Base-by-base conservation (phyloP, 2,888 invertebrate species). In the Celastrina argiolus region DNA sequence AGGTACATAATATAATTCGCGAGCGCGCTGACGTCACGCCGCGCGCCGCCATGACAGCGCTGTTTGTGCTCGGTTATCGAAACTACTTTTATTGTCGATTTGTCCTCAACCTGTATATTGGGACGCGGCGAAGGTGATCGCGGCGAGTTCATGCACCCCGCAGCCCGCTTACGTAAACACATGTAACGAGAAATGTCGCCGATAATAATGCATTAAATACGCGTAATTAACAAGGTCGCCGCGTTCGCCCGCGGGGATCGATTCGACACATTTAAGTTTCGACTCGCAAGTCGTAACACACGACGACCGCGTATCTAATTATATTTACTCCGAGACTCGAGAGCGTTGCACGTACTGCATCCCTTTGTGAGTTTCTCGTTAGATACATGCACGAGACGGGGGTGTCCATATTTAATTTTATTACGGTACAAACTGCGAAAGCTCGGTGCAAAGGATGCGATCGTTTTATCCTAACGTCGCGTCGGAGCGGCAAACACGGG, bases 61-160 rank as follows among this genome's bases (percentile, higher is more conserved):
- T 87, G 85, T 87, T 85, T 87, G 85, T 81, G 78, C 76, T 77
- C 80, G 76, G 75, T 76, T 84, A 83, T 87, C 83, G 83, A 84
- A 82, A 81, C 82, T 85, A 83, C 76, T 74, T 74, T 87, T 86
- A 88, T 86, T 83, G 81, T 78, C 74, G 80, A 79, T 81, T 76
- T 79, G 88, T 85, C 88, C 88, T 88, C 84, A 85, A 84, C 83
- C 82, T 79, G 82, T 79, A 83, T 85, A 85, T 87, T 85, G 86
- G 86, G 87, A 86, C 88, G 81, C 79, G 71, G 70, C 80, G 85
- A 87, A 88, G 88, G 88, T 88, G 86, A 88, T 82, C 79, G 70
- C 72, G 72, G 69, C 66, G 81, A 85, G 88, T 88, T 88, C 88
- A 80, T 82, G 71, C 74, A 87, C 88, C 88, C 77, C 76, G 72